Evolutionary conservation across 2,888 invertebrate species (phyloP).

Genomic region (Pseudolycoriella hygida): DNA sequence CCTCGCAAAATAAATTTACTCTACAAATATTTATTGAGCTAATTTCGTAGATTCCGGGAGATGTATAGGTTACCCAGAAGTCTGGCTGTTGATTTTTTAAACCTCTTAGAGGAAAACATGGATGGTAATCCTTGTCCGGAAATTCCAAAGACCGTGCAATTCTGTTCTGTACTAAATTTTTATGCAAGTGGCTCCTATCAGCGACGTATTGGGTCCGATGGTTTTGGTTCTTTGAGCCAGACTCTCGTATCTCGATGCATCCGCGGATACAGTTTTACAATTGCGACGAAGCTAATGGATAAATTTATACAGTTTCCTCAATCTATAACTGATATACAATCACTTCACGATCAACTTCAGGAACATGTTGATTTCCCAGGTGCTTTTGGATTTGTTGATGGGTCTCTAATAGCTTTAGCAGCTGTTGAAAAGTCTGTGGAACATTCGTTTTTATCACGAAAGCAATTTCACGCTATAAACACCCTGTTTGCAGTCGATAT

Average conservation of each 20-base stretch:
- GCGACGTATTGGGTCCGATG: neutral
- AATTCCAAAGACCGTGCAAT: neutral
- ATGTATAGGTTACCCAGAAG: neutral
- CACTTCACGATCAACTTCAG: neutral
- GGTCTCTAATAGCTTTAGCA: neutral
- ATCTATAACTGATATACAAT: neutral
- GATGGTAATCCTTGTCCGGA: neutral
- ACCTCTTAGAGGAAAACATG: neutral
- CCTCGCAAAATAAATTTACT: too few relatives aligned
- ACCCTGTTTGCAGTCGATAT: neutral
- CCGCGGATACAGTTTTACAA: neutral
- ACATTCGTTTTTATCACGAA: neutral
- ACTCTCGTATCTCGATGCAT: neutral
- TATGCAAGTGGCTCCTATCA: constrained; percentile 4
- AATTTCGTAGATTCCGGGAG: too few relatives aligned
- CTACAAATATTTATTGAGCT: too few relatives aligned
- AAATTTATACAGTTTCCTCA: neutral
- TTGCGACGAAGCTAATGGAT: neutral
- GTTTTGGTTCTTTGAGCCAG: neutral
- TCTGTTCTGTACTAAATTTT: constrained; percentile 1
- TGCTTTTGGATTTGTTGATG: neutral
- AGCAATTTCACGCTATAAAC: constrained; percentile 1
- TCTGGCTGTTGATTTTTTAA: neutral
- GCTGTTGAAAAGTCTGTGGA: neutral
- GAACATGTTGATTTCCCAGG: neutral